These are phyloP conservation scores for Platerodrilus igneus DNA, from an alignment of 2,888 invertebrate species.

Conservation along the genomic window DNA sequence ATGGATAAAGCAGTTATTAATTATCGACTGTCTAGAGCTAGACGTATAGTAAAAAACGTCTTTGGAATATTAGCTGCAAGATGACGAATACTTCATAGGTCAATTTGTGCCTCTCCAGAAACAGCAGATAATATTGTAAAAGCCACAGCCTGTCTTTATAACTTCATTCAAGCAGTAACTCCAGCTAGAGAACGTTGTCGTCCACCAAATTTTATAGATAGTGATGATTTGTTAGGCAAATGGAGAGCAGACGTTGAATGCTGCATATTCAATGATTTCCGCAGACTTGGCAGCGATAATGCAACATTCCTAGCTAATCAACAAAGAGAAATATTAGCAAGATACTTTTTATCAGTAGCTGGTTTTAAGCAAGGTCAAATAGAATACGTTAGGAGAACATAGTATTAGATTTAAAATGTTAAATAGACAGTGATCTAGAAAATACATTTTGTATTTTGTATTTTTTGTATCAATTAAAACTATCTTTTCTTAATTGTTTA, in stretches of 20 bases:
- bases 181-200: slow-evolving; percentile 4
- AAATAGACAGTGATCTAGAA: too few species aligned
- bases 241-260: slow-evolving; percentile 14
- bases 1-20: too few species aligned
- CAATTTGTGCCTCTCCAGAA: too few species aligned
- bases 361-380: slow-evolving; percentile 15
- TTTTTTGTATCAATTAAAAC: too few species aligned
- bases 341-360: slow-evolving; percentile 15
- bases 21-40: too few species aligned
- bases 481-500: too few species aligned
- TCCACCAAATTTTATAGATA: slow-evolving; percentile 13
- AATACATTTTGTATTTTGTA: too few species aligned
- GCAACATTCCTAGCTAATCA: slow-evolving; percentile 2
- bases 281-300: slow-evolving; percentile 14
- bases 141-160: slow-evolving; percentile 19
- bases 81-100: too few species aligned
- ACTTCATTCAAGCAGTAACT: slow-evolving; percentile 10
- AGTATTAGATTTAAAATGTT: too few species aligned
- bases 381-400: slow-evolving; percentile 14
- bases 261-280: too few species aligned
- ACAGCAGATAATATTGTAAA: slow-evolving; percentile 19
- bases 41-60: too few species aligned
- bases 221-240: slow-evolving; percentile 13
- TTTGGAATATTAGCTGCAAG: too few species aligned
- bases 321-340: slow-evolving; percentile 8